Evolutionary conservation across 2,113 vertebrate species (phyloP).

Genomic region (Pelmatolapia mariae): DNA sequence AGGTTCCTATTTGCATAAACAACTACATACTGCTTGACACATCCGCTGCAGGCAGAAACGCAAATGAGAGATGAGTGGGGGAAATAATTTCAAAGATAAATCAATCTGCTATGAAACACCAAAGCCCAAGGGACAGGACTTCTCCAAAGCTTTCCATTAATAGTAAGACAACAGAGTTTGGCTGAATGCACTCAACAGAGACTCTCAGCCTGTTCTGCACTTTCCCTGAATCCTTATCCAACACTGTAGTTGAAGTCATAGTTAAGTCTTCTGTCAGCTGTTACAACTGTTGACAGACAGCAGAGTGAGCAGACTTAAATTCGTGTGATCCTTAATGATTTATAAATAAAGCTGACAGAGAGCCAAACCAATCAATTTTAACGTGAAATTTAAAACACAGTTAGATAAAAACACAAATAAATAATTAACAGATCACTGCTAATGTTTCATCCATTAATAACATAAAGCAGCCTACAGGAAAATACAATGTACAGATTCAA

Average conservation of each 20-base stretch:
- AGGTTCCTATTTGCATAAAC: slow-evolving; percentile 22
- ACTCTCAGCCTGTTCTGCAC: background rate
- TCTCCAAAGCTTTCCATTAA: slow-evolving; percentile 37
- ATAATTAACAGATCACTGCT: background rate
- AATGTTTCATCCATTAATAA: background rate
- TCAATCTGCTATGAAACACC: slow-evolving; percentile 30
- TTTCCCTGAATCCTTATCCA: background rate
- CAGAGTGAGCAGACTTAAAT: background rate
- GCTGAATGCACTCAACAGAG: background rate
- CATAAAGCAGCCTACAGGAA: background rate
- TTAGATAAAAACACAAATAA: background rate
- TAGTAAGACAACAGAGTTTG: slow-evolving; percentile 30
- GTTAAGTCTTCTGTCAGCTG: background rate
- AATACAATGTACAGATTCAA: background rate
- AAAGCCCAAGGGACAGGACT: background rate
- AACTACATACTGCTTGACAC: slow-evolving; percentile 3
- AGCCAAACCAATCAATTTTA: background rate
- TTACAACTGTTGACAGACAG: background rate
- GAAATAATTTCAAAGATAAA: slow-evolving; percentile 29
- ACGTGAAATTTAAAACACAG: background rate
- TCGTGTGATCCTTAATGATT: background rate
- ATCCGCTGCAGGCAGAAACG: background rate
- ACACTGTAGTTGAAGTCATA: background rate
- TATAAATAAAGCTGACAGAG: background rate
- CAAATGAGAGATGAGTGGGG: slow-evolving; percentile 20